phyloP scores from a whole-genome alignment of 2,113 vertebrate species.

The Platichthys stellatus region DNA sequence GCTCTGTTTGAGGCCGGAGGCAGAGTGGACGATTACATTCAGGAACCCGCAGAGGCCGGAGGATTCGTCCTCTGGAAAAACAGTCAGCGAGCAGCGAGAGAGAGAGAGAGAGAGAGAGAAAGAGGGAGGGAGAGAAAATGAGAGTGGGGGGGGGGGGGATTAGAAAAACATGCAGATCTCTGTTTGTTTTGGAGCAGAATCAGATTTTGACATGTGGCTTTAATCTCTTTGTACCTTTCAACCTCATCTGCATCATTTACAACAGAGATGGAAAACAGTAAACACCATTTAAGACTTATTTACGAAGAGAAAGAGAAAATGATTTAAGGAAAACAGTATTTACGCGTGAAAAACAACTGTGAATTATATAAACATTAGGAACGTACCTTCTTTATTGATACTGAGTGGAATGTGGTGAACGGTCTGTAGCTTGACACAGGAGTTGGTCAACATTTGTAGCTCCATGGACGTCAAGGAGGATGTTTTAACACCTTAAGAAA shows the following conservation, averaged over 20 bases:
- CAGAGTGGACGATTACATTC: conserved; percentile 98
- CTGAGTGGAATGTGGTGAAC: conserved; percentile 96
- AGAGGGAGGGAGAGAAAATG: background rate
- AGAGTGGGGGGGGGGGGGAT: conserved; percentile 18
- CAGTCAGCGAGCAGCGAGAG: conserved; percentile 32
- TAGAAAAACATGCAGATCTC: conserved; percentile 54
- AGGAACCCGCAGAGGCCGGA: conserved; percentile 95
- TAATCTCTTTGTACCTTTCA: conserved; percentile 6
- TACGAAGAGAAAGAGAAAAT: too few species aligned
- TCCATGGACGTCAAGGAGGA: conserved; percentile 93
- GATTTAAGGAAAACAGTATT: background rate
- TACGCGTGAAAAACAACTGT: background rate
- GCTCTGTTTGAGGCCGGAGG: conserved; percentile 95
- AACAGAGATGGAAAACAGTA: background rate
- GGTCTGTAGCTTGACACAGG: conserved; percentile 96
- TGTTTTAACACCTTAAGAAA: conserved; percentile 89
- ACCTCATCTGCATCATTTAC: background rate
- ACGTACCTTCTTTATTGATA: conserved; percentile 93
- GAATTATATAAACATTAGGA: background rate
- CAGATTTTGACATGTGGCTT: conserved; percentile 21
- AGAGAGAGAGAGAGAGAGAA: background rate
- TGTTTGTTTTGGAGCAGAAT: conserved; percentile 60
- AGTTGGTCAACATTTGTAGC: conserved; percentile 97
- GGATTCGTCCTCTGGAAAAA: conserved; percentile 92
- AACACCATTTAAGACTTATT: background rate